Percentiles rank a stretch among this genome's conserved stretches.
Evolutionary conservation across 2,888 invertebrate species (phyloP).

Genomic region (Melolontha melolontha): DNA sequence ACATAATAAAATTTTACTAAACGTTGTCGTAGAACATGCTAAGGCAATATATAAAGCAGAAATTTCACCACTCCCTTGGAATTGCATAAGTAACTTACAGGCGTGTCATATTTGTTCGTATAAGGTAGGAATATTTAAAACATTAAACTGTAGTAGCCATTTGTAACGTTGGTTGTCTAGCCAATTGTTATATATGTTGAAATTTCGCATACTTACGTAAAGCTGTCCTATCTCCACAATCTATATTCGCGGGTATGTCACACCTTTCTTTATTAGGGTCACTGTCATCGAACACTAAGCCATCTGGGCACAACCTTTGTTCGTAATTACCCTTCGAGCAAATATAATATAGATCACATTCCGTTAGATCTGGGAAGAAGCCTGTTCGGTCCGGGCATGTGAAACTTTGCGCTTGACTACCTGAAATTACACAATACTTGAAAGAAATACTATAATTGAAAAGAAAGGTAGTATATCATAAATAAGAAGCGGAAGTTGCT

Average conservation of each 20-base stretch:
- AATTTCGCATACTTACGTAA: constrained; percentile 73
- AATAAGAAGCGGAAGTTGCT: neutral
- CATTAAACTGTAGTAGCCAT: neutral
- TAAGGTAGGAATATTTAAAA: neutral
- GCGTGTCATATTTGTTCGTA: constrained; percentile 21
- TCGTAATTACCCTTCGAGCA: constrained; percentile 76
- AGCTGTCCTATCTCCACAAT: constrained; percentile 79
- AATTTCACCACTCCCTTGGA: constrained; percentile 24
- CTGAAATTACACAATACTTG: constrained; percentile 34
- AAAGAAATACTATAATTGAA: constrained; percentile 12
- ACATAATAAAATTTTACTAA: too few relatives aligned
- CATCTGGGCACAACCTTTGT: constrained; percentile 80
- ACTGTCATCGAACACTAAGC: constrained; percentile 80
- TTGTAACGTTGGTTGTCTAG: constrained; percentile 18
- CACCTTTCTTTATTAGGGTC: constrained; percentile 80
- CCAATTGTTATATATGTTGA: neutral
- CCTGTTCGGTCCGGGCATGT: constrained; percentile 80
- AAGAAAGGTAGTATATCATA: neutral
- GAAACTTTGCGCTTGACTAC: constrained; percentile 62
- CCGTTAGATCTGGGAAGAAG: constrained; percentile 79
- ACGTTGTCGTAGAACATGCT: too few relatives aligned
- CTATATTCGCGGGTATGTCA: constrained; percentile 82
- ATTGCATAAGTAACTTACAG: constrained; percentile 27
- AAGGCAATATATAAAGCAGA: neutral
- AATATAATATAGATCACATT: constrained; percentile 84